A percentile compares a stretch with the other conserved stretches of the same genome.
Conservation (phyloP, 2,113 vertebrate species). For the Mohoua ochrocephala region DNA sequence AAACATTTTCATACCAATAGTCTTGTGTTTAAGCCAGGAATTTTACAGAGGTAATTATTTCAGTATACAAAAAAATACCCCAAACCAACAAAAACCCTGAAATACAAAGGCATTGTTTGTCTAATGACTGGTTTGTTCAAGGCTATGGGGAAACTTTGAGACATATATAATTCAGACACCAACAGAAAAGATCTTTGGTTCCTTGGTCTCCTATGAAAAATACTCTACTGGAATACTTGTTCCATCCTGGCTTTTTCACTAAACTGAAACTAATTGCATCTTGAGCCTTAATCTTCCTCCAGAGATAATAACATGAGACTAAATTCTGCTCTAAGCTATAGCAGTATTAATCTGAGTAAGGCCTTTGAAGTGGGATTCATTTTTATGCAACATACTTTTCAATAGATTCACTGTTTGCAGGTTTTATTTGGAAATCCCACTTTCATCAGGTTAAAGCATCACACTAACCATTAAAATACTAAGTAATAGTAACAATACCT, state of each 20-base stretch:
- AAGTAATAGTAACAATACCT: background rate
- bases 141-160: background rate
- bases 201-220: background rate
- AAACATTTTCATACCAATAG: background rate
- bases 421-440: conserved; percentile 30
- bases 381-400: conserved; percentile 14
- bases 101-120: background rate
- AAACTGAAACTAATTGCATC: conserved; percentile 39
- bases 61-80: background rate
- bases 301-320: conserved; percentile 19
- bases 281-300: conserved; percentile 44
- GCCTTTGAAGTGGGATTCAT: conserved; percentile 40
- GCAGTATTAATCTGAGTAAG: conserved; percentile 17
- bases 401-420: background rate
- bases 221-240: background rate
- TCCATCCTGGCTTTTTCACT: background rate
- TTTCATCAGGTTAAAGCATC: background rate
- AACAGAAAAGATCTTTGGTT: background rate
- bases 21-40: background rate
- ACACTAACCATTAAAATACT: background rate
- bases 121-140: background rate
- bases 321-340: conserved; percentile 33
- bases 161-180: background rate
- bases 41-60: background rate
- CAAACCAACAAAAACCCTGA: background rate